phyloP scores from a whole-genome alignment of 2,888 invertebrate genomes.

The Parnassius glacialis region DNA sequence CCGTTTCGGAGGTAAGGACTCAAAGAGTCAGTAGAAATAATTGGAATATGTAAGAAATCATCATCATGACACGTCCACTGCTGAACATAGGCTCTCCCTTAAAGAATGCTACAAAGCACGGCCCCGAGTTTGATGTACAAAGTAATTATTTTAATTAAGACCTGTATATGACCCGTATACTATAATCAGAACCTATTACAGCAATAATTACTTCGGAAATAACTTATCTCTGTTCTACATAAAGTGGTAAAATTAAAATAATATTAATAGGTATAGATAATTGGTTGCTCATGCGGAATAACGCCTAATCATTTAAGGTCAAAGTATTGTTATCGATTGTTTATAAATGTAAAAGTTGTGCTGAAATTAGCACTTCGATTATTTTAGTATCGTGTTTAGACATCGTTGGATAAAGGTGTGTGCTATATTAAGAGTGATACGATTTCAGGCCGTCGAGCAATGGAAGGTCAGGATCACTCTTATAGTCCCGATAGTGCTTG shows the following conservation, averaged over 20 bases:
- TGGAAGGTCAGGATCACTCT: too few relatives aligned
- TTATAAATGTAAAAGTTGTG: constrained; percentile 19
- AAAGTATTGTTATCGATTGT: constrained; percentile 22
- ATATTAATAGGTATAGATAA: constrained; percentile 14
- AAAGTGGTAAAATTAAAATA: neutral
- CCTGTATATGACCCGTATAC: neutral
- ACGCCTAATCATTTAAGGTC: constrained; percentile 21
- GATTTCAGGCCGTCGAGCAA: too few relatives aligned
- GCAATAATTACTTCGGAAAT: neutral
- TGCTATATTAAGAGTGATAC: too few relatives aligned
- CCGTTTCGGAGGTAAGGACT: too few relatives aligned
- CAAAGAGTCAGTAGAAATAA: too few relatives aligned
- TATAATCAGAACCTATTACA: neutral
- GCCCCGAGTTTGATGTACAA: neutral
- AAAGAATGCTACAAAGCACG: too few relatives aligned
- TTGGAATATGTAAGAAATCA: too few relatives aligned
- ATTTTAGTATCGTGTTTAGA: neutral
- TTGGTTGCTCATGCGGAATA: constrained; percentile 6
- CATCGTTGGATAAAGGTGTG: neutral
- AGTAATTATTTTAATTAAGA: neutral
- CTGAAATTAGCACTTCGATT: constrained; percentile 7
- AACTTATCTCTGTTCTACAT: constrained; percentile 7
- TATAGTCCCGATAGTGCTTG: too few relatives aligned
- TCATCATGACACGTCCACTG: too few relatives aligned
- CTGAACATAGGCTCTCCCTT: too few relatives aligned